Conservation (phyloP, 2,113 vertebrate genomes). For the Eurystomus gularis region DNA sequence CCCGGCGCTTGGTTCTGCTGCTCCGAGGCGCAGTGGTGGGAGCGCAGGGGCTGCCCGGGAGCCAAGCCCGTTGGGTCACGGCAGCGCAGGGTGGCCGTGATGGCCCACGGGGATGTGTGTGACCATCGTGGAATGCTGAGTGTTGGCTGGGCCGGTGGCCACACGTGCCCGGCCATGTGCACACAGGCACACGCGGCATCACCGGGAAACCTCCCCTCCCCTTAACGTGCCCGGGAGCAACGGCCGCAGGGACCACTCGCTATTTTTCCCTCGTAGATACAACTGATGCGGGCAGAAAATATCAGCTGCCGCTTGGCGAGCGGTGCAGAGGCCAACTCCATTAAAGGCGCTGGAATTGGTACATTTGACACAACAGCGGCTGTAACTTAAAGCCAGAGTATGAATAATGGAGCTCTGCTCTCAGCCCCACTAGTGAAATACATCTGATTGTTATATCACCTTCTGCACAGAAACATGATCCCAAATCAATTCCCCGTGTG, state of each 20-base stretch:
- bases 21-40: fast-evolving
- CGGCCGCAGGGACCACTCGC: not conserved
- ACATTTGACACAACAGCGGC: constrained; percentile 61
- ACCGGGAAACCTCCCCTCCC: not conserved
- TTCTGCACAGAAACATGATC: constrained; percentile 20
- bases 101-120: fast-evolving
- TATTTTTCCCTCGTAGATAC: constrained; percentile 17
- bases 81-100: fast-evolving
- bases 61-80: fast-evolving
- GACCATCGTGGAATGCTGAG: fast-evolving
- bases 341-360: constrained; percentile 71
- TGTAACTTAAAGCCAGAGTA: constrained; percentile 53
- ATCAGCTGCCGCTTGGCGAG: constrained; percentile 44
- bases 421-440: constrained; percentile 47
- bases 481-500: constrained; percentile 26
- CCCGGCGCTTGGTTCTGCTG: fast-evolving
- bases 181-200: fast-evolving
- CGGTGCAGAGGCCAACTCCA: constrained; percentile 68
- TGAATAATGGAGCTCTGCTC: constrained; percentile 59
- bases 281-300: constrained; percentile 48
- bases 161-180: fast-evolving
- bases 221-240: fast-evolving
- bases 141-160: not conserved
- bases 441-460: not conserved
- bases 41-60: fast-evolving